Evolutionary conservation across 2,888 invertebrate species (phyloP).

Genomic region (Biston betularia): DNA sequence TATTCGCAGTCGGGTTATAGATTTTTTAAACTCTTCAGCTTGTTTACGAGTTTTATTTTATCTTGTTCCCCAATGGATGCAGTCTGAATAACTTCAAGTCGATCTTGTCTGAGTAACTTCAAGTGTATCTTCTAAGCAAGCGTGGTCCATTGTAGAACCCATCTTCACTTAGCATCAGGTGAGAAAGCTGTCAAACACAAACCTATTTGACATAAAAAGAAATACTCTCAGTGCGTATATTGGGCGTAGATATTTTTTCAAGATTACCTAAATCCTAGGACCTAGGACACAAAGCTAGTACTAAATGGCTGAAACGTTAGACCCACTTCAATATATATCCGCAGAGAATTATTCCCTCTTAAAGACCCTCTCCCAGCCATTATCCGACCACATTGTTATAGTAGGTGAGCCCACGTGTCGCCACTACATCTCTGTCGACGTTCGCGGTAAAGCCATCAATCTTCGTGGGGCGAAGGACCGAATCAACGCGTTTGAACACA

Average conservation of each 20-base stretch:
- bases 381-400: slow-evolving; percentile 44
- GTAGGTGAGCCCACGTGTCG: slow-evolving; percentile 49
- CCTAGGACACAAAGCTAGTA: background rate
- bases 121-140: too few species aligned
- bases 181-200: too few species aligned
- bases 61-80: too few species aligned
- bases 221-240: background rate
- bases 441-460: slow-evolving; percentile 61
- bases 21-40: too few species aligned
- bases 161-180: too few species aligned
- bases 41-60: too few species aligned
- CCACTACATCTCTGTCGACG: slow-evolving; percentile 60
- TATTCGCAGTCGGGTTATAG: too few species aligned
- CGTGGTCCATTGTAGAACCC: too few species aligned
- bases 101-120: too few species aligned
- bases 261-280: background rate
- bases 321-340: slow-evolving; percentile 7
- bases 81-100: too few species aligned
- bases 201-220: too few species aligned
- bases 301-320: background rate
- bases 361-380: slow-evolving; percentile 15
- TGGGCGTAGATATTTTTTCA: background rate
- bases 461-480: slow-evolving; percentile 52
- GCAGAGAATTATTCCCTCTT: slow-evolving; percentile 8
- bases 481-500: slow-evolving; percentile 59